Evolutionary conservation across 2,113 vertebrate species (phyloP).

Genomic region (Pungitius pungitius): DNA sequence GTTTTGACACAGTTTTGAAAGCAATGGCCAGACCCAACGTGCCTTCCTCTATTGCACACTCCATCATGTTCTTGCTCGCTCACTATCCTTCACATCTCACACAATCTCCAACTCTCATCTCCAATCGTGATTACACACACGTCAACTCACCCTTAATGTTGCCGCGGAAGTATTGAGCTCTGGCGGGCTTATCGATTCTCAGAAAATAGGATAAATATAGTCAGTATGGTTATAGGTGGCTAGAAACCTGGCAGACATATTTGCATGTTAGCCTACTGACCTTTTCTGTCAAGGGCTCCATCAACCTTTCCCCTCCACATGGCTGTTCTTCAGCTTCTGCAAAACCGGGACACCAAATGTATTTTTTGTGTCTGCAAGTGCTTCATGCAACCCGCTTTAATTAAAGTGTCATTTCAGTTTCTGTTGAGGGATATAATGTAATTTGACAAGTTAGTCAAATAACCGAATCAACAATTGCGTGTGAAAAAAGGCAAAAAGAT

Average conservation of each 20-base stretch:
- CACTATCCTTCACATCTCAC: constrained; percentile 58
- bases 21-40: constrained; percentile 78
- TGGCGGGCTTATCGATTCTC: neutral
- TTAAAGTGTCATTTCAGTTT: constrained; percentile 4
- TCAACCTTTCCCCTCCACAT: constrained; percentile 1
- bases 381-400: constrained; percentile 9
- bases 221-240: neutral
- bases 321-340: constrained; percentile 8
- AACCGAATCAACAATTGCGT: neutral
- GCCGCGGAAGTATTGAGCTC: neutral
- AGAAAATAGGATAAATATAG: constrained; percentile 3
- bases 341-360: neutral
- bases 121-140: neutral
- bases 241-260: neutral
- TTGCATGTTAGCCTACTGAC: neutral
- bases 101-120: constrained; percentile 28
- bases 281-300: neutral
- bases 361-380: neutral
- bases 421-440: neutral
- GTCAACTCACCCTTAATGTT: constrained; percentile 3
- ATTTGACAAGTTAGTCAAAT: constrained; percentile 19
- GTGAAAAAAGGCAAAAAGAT: neutral
- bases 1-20: constrained; percentile 84
- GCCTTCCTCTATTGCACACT: constrained; percentile 77
- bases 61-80: constrained; percentile 62